These are phyloP conservation scores for Taxidea taxus DNA, from an alignment of 2,113 vertebrate genomes.

Conservation along the genomic window DNA sequence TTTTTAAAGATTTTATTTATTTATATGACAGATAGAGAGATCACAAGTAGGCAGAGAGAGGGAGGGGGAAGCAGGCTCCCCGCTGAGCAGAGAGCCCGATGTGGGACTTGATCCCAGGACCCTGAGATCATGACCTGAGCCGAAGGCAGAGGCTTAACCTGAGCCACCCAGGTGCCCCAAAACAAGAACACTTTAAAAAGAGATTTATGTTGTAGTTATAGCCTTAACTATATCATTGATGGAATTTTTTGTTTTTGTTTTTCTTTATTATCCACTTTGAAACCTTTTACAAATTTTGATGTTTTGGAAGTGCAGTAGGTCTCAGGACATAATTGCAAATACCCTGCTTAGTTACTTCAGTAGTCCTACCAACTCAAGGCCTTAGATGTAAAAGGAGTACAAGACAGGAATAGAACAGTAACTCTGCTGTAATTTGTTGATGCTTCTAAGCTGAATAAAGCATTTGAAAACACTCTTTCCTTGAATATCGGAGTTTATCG, in stretches of 20 bases:
- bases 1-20: too few species aligned
- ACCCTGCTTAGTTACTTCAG: background rate
- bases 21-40: too few species aligned
- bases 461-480: background rate
- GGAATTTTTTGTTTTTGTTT: background rate
- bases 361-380: background rate
- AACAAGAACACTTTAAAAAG: background rate
- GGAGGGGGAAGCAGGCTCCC: too few species aligned
- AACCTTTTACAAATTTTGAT: background rate
- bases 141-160: too few species aligned
- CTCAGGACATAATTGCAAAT: background rate
- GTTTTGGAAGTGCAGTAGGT: background rate
- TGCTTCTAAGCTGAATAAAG: background rate
- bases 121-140: too few species aligned
- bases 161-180: too few species aligned
- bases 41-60: too few species aligned
- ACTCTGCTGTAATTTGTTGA: background rate
- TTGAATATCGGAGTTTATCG: background rate
- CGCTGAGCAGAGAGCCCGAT: too few species aligned
- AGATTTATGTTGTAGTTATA: background rate
- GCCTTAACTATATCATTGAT: background rate
- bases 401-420: background rate
- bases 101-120: too few species aligned
- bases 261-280: background rate
- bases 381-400: background rate